phyloP scores from a whole-genome alignment of 1,140 invertebrate genomes.

The Bombus pascuorum region DNA sequence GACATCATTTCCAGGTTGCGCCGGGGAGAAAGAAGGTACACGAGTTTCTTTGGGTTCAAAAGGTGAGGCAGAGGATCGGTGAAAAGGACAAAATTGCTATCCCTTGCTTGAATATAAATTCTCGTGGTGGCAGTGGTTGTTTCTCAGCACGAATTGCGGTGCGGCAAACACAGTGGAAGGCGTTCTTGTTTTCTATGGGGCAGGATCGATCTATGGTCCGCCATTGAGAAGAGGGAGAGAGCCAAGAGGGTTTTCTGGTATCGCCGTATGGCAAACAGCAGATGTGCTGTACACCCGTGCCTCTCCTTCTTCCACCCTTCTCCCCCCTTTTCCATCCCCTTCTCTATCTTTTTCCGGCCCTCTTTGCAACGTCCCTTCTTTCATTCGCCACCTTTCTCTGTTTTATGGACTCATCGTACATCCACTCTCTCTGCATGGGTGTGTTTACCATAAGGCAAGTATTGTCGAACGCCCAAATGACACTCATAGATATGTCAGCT shows the following conservation, averaged over 20 bases:
- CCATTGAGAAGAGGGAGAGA: conserved; percentile 67
- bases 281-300: conserved; percentile 66
- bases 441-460: conserved; percentile 65
- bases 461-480: conserved; percentile 62
- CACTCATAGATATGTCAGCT: conserved; percentile 51
- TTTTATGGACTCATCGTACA: conserved; percentile 69
- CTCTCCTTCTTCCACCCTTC: conserved; percentile 27
- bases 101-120: conserved; percentile 49
- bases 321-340: not conserved
- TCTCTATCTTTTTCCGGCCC: not conserved
- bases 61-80: not conserved
- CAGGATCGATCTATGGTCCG: conserved; percentile 70
- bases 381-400: conserved; percentile 33
- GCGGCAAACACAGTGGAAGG: conserved; percentile 59
- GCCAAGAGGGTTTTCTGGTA: conserved; percentile 71
- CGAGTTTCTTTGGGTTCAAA: not conserved
- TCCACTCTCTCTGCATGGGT: conserved; percentile 14
- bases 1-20: conserved; percentile 17
- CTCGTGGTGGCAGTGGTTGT: conserved; percentile 55
- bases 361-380: not conserved
- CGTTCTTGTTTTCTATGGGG: conserved; percentile 67
- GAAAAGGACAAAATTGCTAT: conserved; percentile 23
- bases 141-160: conserved; percentile 64
- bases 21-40: too few relatives aligned
- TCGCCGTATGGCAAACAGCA: conserved; percentile 73